These are phyloP conservation scores for Mactromeris polynyma DNA, from an alignment of 2,888 invertebrate genomes.

Conservation along the genomic window DNA sequence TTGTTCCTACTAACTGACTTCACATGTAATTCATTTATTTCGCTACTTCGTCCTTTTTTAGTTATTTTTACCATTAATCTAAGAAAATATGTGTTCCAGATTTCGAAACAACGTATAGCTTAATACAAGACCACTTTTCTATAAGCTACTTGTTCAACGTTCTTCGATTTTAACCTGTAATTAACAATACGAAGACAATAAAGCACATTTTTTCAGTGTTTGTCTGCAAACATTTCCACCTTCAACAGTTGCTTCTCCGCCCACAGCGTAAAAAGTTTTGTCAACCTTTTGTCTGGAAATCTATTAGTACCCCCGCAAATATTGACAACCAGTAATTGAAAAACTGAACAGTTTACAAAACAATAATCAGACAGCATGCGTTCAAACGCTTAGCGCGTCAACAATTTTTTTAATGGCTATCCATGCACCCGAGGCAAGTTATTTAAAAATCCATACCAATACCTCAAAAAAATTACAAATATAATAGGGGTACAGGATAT, in stretches of 20 bases:
- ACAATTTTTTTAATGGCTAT: neutral
- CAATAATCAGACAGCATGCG: neutral
- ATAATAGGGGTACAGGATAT: neutral
- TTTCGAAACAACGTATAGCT: no score
- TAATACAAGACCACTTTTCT: no score
- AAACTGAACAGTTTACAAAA: neutral
- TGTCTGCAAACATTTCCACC: neutral
- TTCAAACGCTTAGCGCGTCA: neutral
- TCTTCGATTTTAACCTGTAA: no score
- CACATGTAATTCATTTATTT: no score
- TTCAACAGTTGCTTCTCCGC: neutral
- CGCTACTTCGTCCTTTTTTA: no score
- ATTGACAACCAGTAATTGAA: slow-evolving; percentile 1
- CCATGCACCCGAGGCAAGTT: neutral
- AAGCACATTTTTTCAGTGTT: neutral
- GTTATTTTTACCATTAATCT: no score
- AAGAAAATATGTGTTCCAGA: no score
- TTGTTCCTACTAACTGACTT: no score
- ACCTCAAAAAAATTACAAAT: neutral
- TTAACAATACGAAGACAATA: neutral
- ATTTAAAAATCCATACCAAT: no score
- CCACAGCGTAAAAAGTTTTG: neutral
- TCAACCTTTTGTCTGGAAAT: neutral
- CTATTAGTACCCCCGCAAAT: neutral
- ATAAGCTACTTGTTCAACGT: no score